A percentile compares a stretch with the other conserved stretches of the same genome.
Conservation (phyloP, 2,113 vertebrate genomes). For the Genyomyrus donnyi region DNA sequence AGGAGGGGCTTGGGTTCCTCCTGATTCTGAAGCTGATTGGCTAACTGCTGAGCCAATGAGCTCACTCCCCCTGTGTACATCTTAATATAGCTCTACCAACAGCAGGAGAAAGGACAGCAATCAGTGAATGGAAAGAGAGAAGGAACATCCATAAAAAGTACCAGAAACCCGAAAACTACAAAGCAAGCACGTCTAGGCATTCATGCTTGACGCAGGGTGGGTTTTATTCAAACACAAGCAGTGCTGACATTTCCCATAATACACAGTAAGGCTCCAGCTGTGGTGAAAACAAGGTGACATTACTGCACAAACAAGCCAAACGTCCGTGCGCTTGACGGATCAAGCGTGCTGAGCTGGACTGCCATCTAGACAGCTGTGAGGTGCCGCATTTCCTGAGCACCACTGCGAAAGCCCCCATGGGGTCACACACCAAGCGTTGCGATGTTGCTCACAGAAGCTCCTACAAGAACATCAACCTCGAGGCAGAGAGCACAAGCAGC, state of each 20-base stretch:
- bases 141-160: background rate
- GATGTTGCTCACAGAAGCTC: background rate
- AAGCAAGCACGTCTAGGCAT: conserved; percentile 1
- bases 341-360: background rate
- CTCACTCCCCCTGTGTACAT: conserved; percentile 95
- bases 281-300: background rate
- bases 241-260: background rate
- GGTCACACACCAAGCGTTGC: background rate
- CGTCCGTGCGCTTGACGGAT: background rate
- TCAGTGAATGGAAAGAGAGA: conserved; percentile 19
- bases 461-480: background rate
- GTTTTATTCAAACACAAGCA: background rate
- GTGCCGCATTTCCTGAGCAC: background rate
- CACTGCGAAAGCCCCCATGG: background rate
- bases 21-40: conserved; percentile 88
- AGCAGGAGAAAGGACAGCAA: conserved; percentile 28
- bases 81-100: conserved; percentile 82
- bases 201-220: background rate
- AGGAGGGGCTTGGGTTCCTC: conserved; percentile 75
- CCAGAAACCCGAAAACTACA: background rate
- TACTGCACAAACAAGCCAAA: background rate
- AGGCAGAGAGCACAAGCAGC: background rate
- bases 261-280: background rate
- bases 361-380: background rate
- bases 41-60: conserved; percentile 94